Conservation (phyloP, 35 echinoderm and acorn worm species). For the Heliocidaris erythrogramma region DNA sequence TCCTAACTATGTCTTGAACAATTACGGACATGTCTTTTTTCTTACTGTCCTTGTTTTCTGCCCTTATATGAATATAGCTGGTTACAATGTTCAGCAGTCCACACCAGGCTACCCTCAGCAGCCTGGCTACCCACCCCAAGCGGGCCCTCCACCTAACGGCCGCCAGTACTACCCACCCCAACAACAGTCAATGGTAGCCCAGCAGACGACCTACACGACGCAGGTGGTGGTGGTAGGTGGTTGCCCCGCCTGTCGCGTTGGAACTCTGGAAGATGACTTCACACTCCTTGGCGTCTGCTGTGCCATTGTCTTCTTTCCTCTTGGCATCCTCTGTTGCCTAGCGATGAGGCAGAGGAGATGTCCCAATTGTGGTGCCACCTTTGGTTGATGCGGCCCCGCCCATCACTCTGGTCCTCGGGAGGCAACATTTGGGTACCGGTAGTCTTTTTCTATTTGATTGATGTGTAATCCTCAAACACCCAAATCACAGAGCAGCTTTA, state of each 20-base stretch:
- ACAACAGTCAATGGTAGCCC: constrained; percentile 23
- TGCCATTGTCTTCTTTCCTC: constrained; percentile 85
- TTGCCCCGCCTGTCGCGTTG: constrained; percentile 73
- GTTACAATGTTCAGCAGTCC: background rate
- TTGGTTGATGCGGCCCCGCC: constrained; percentile 55
- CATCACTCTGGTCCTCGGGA: background rate
- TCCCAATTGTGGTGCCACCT: constrained; percentile 77
- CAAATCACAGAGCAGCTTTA: background rate
- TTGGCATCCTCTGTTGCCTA: constrained; percentile 80
- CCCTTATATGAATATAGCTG: background rate
- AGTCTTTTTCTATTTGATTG: background rate
- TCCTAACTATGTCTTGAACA: background rate
- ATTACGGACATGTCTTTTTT: too few species aligned
- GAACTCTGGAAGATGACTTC: constrained; percentile 74
- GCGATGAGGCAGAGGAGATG: constrained; percentile 78
- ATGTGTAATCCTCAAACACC: constrained; percentile 1
- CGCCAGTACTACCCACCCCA: constrained; percentile 28
- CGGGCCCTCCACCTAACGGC: background rate
- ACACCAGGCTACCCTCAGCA: constrained; percentile 44
- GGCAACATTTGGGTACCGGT: background rate
- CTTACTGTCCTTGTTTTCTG: background rate
- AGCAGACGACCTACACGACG: constrained; percentile 48
- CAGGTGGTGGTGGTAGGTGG: constrained; percentile 70
- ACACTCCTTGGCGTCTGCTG: constrained; percentile 83
- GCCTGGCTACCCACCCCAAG: constrained; percentile 45